Conservation (phyloP, 1,140 invertebrate species). For the Dysdera silvatica region DNA sequence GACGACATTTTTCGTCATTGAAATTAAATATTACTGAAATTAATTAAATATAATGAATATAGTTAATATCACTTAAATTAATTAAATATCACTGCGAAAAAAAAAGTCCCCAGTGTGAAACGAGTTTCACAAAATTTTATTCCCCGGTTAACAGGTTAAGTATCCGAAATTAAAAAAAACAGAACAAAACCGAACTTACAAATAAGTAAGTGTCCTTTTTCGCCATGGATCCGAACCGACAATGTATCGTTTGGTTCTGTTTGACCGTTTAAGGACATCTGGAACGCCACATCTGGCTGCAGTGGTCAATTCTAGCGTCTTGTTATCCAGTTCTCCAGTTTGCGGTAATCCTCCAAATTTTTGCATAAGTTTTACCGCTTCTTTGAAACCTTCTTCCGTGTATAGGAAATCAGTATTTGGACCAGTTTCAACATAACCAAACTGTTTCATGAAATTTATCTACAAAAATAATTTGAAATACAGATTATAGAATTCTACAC, state of each 20-base stretch:
- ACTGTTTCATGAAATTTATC: slow-evolving; percentile 28
- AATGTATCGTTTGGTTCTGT: slow-evolving; percentile 60
- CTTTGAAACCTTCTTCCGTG: slow-evolving; percentile 65
- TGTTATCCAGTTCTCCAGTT: slow-evolving; percentile 70
- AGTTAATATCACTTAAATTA: not conserved
- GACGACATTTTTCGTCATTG: no score
- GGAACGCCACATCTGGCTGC: slow-evolving; percentile 74
- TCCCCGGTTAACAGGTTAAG: no score
- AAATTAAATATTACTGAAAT: no score
- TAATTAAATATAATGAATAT: no score
- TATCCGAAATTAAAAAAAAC: not conserved
- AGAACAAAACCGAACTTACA: slow-evolving; percentile 54
- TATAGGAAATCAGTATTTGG: slow-evolving; percentile 51
- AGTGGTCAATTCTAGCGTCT: slow-evolving; percentile 63
- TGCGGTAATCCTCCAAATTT: slow-evolving; percentile 68
- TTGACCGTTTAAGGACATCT: slow-evolving; percentile 50
- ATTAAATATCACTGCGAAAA: not conserved
- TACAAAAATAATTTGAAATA: no score
- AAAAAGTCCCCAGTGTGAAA: no score
- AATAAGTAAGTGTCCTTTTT: slow-evolving; percentile 79
- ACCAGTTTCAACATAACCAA: slow-evolving; percentile 14
- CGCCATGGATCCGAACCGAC: slow-evolving; percentile 78
- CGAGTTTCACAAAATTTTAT: no score
- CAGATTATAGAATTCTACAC: no score
- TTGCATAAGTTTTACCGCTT: slow-evolving; percentile 72